Evolutionary conservation across 2,113 vertebrate genomes (phyloP), one percentile per base, ranked within the genome.

Genomic region (Charadrius vociferus): DNA sequence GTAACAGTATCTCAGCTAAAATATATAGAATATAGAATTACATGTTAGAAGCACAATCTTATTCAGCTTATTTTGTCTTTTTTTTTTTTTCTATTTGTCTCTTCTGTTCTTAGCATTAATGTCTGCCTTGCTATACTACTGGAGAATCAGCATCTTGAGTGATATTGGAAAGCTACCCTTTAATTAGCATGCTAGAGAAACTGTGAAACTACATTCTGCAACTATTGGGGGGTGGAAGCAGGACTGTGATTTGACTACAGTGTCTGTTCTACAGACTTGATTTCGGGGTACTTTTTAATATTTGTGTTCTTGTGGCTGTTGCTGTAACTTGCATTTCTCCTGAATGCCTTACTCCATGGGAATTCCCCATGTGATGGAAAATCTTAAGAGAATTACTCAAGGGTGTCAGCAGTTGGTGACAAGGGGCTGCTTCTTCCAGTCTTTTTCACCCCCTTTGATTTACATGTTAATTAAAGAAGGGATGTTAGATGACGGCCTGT

Each of bases 391-490:
- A 87, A 32, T 37, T 55, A 63, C 56, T 32, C 65, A 72, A 75
- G 36, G 15, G 29, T 50, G 17, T 78, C 58, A 87, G 49, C 43
- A 70, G 37, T 37, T 74, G 43, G 45, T 84, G 50, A n/a, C 37
- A 91, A 62, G 70, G 49, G 81, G 36, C 36, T 85, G 18, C 32
- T 80, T 53, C 62, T 75, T 85, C 39, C 49, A 53, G 37, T 23
- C 39, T 70, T 62, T 13, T 1, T n/a, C 24, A 24, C 52, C 23
- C 23, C 36, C 45, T 74, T 84, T 90, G 62, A 70, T 80, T 80
- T 88, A 75, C 58, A n/a, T 50, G 27, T 63, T 87, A 91, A 83
- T 84, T 84, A 88, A 91, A 71, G n/a, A 30, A n/a, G 22, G 67
- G 62, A 81, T 75, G n/a, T 45, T 87, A 88, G 27, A 71, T 66